Conservation (phyloP, 2,888 invertebrate genomes). For the Clanis bilineata region DNA sequence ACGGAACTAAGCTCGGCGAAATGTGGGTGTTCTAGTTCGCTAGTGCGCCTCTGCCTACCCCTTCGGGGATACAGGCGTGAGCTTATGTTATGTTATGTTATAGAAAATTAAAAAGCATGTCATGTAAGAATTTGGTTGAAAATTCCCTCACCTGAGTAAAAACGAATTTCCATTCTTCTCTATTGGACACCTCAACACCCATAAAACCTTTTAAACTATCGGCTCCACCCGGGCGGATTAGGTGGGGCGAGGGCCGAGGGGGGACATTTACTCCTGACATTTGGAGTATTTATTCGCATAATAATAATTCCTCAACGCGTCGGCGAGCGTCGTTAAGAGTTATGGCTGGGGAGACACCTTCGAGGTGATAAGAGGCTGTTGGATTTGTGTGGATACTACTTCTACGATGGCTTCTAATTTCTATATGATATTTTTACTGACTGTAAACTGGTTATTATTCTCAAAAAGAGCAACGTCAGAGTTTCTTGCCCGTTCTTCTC, state of each 20-base stretch:
- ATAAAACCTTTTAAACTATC: constrained; percentile 10
- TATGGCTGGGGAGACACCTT: constrained; percentile 76
- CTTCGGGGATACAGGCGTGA: too few species aligned
- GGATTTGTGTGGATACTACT: constrained; percentile 46
- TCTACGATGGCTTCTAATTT: neutral
- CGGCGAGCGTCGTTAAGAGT: constrained; percentile 62
- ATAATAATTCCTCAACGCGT: constrained; percentile 79
- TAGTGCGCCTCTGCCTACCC: too few species aligned
- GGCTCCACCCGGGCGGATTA: constrained; percentile 43
- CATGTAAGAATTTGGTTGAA: too few species aligned
- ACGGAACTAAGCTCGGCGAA: too few species aligned
- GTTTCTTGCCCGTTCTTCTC: too few species aligned
- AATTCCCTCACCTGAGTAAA: neutral
- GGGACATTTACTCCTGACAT: constrained; percentile 84
- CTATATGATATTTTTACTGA: too few species aligned
- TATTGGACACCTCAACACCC: neutral
- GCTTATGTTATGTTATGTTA: too few species aligned
- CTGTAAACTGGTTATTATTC: too few species aligned
- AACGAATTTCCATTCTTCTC: neutral
- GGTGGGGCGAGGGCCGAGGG: constrained; percentile 49
- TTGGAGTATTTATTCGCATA: constrained; percentile 86
- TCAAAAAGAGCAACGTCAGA: too few species aligned
- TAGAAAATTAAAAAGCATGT: too few species aligned
- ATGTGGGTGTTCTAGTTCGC: too few species aligned
- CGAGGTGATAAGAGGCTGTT: constrained; percentile 54